Base-by-base conservation (phyloP, 2,888 invertebrate genomes). In the Phengaris arion region DNA sequence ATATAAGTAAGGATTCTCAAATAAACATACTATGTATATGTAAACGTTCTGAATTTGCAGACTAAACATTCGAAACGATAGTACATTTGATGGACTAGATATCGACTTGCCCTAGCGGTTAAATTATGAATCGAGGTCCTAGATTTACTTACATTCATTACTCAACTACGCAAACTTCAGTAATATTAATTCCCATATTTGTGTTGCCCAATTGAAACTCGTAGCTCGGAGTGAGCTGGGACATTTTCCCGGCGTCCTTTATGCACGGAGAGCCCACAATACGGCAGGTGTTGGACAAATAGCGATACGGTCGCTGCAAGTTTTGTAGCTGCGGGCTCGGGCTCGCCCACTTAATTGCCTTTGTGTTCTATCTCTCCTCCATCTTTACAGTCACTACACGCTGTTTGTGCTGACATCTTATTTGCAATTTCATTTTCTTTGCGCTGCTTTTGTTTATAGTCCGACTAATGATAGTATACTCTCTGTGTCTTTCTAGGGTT, bases 301-400 rank as follows among this genome's bases (percentile, higher is more conserved):
- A 74, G 64, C 64, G 64, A 22, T 22, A 15, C 45, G 45, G 55
- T n/a, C 46, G 68, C 52, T 15, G 45, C 10, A 46, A 69, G 15
- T 75, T 75, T 46, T 75, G 52, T 46, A 68, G 54, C 74, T 75
- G 68, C 74, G 68, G 68, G 74, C 54, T 68, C 74, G 68, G 68
- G 74, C 54, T 68, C 69, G 68, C 15, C 10, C 69, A 45, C 68
- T 54, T 54, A 54, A 68, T 75, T 75, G 68, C 69, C 74, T 75
- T 75, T 75, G 74, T 68, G 54, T 45, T 74, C 54, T 35, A 45
- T 64, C 46, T 64, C 54, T 45, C 54, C 35, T 35, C 45, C 54
- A 46, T 46, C 74, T 55, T 72, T 8, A 6, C 64, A 12, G 64
- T 35, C 64, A 12, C 35, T 64, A 13, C 35, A 64, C 64, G 59